Evolutionary conservation across 30 jellyfish, hydroid and myxozoan genomes (phyloP).

Genomic region (Hydra vulgaris): DNA sequence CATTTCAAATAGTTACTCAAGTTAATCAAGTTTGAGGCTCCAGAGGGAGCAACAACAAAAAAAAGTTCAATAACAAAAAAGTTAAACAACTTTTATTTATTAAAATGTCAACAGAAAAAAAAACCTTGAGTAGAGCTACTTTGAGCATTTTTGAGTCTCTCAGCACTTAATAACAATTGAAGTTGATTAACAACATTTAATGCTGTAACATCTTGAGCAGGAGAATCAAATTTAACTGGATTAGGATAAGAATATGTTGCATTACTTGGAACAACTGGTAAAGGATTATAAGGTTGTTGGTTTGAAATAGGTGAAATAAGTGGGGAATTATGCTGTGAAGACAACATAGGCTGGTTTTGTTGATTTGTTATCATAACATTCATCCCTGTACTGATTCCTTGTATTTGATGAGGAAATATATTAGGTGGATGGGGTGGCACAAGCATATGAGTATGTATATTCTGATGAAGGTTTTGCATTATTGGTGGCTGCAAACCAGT

Average conservation of each 20-base stretch:
- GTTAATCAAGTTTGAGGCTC: too few species aligned
- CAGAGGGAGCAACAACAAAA: too few species aligned
- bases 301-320: slow-evolving; percentile 13
- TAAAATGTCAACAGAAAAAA: too few species aligned
- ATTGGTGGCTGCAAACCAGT: neutral
- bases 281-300: slow-evolving; percentile 20
- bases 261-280: slow-evolving; percentile 7
- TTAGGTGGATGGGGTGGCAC: slow-evolving; percentile 19
- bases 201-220: slow-evolving; percentile 24
- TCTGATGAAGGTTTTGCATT: too few species aligned
- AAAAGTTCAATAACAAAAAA: too few species aligned
- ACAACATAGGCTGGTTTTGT: neutral
- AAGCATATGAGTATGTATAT: slow-evolving; percentile 8
- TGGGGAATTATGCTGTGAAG: slow-evolving; percentile 19
- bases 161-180: slow-evolving; percentile 18
- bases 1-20: too few species aligned
- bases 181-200: slow-evolving; percentile 27
- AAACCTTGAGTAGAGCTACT: neutral
- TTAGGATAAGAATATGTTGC: neutral
- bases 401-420: neutral
- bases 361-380: neutral
- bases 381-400: neutral
- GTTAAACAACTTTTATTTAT: too few species aligned
- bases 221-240: slow-evolving; percentile 8
- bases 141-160: slow-evolving; percentile 20